These are phyloP conservation scores for Galagoides demidoff DNA, from an alignment of 2,797 vertebrate genomes.

Conservation along the genomic window DNA sequence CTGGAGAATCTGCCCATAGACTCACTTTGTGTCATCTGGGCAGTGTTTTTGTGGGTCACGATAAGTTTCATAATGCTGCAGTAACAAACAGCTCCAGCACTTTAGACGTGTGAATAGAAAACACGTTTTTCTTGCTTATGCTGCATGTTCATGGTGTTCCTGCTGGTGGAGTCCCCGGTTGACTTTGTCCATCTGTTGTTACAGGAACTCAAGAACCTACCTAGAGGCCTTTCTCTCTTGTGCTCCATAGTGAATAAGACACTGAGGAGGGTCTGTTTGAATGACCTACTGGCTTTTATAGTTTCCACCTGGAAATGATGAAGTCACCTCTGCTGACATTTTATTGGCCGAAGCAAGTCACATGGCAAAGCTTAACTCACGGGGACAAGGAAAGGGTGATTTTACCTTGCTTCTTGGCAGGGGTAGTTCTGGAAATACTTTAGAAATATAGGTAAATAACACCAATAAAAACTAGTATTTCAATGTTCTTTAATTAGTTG, in stretches of 20 bases:
- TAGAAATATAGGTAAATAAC: background rate
- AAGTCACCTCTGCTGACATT: background rate
- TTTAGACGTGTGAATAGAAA: background rate
- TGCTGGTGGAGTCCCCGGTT: background rate
- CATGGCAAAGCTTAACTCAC: background rate
- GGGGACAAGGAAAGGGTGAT: background rate
- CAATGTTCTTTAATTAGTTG: background rate
- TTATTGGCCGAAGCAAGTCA: background rate
- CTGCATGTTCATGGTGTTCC: background rate
- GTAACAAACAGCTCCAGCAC: background rate
- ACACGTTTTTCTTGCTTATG: background rate
- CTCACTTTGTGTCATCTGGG: background rate
- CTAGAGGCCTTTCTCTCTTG: background rate
- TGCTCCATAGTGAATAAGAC: background rate
- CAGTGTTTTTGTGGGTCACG: background rate
- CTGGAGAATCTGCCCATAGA: background rate
- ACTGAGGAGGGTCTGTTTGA: background rate
- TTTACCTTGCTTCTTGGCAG: background rate
- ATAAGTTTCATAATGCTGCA: background rate
- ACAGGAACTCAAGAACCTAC: background rate
- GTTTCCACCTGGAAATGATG: background rate
- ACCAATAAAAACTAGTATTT: background rate
- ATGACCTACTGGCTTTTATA: background rate
- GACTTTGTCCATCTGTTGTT: background rate
- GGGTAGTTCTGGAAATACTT: background rate